Evolutionary conservation across 2,888 invertebrate species (phyloP).

Genomic region (Barypeithes pellucidus): DNA sequence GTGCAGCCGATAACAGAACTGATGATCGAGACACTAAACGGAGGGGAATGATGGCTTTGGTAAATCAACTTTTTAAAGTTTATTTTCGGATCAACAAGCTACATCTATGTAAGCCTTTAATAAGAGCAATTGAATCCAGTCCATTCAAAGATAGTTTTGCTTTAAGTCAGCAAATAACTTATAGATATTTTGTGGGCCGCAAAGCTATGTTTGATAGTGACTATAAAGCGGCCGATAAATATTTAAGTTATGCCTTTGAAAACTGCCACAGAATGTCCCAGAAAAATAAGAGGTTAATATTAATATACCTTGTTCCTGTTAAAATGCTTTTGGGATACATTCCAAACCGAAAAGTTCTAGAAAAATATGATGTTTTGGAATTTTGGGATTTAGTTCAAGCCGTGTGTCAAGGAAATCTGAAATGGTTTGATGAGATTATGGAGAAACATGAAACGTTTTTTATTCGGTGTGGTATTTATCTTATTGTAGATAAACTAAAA

Average conservation of each 20-base stretch:
- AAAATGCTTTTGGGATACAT: conserved; percentile 97
- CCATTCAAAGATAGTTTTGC: conserved; percentile 92
- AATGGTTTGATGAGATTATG: conserved; percentile 87
- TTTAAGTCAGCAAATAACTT: conserved; percentile 95
- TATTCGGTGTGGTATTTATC: conserved; percentile 96
- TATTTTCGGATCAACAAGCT: conserved; percentile 86
- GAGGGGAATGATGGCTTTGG: conserved; percentile 95
- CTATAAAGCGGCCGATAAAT: conserved; percentile 93
- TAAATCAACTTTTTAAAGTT: conserved; percentile 98
- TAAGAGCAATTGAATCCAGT: conserved; percentile 96
- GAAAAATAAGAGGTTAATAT: conserved; percentile 92
- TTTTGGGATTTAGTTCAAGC: conserved; percentile 92
- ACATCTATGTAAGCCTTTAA: conserved; percentile 93
- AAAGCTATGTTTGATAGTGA: conserved; percentile 99
- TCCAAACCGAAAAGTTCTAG: conserved; percentile 86
- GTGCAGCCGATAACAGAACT: conserved; percentile 94
- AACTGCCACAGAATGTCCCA: conserved; percentile 87
- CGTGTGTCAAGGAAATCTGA: conserved; percentile 91
- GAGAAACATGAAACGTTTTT: conserved; percentile 92
- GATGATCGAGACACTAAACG: conserved; percentile 94
- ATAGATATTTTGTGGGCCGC: conserved; percentile 96
- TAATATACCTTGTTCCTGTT: conserved; percentile 96
- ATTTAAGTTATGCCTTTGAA: conserved; percentile 93
- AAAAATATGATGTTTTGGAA: conserved; percentile 92
- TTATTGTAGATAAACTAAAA: conserved; percentile 96